Conservation (phyloP, 2,797 vertebrate genomes). For the Catamblyrhynchus diadema region DNA sequence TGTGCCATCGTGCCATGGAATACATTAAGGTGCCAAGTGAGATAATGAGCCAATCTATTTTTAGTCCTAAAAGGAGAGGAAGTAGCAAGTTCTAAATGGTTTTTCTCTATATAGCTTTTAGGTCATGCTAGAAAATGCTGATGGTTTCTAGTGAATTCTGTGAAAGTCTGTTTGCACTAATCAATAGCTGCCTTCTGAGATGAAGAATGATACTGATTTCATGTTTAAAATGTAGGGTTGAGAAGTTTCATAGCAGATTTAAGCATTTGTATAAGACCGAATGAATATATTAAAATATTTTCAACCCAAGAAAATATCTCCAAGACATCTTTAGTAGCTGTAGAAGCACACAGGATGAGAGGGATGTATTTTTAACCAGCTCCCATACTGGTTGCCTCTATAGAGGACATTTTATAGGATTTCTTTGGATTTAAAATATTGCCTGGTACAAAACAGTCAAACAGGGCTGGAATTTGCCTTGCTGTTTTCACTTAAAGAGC, state of each 20-base stretch:
- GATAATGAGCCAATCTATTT: background rate
- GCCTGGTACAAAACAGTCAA: background rate
- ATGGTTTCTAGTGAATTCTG: background rate
- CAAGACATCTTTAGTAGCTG: background rate
- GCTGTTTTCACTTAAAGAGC: background rate
- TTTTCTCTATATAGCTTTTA: background rate
- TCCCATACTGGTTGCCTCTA: background rate
- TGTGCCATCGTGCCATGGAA: background rate
- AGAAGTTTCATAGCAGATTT: background rate
- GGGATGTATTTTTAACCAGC: background rate
- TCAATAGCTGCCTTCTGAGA: background rate
- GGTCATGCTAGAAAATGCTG: background rate
- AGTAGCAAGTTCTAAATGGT: background rate
- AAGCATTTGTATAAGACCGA: background rate
- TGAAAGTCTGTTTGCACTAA: background rate
- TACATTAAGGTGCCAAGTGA: background rate
- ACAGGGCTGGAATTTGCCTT: background rate
- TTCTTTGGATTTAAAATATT: background rate
- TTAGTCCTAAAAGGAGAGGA: background rate
- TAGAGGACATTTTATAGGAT: background rate
- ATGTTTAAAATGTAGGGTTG: background rate
- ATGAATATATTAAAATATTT: background rate
- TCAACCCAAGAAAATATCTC: background rate
- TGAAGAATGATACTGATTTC: background rate
- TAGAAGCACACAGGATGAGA: background rate